Evolutionary conservation across 2,797 vertebrate genomes (phyloP).

Genomic region (Lutjanus campechanus): DNA sequence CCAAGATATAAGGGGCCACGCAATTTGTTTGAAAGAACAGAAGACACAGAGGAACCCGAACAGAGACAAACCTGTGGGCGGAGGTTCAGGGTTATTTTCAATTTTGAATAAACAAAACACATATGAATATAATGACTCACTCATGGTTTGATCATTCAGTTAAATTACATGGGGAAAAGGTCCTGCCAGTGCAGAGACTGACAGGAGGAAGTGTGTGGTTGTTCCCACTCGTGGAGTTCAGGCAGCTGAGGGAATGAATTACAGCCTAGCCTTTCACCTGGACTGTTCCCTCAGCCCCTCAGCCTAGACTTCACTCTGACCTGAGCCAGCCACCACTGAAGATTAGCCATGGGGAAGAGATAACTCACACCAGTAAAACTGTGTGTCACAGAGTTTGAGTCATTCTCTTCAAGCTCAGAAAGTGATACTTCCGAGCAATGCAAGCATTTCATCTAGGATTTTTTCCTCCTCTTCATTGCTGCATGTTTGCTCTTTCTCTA

Average conservation of each 20-base stretch:
- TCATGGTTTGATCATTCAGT: constrained; percentile 47
- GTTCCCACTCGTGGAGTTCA: constrained; percentile 40
- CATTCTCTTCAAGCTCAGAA: constrained; percentile 38
- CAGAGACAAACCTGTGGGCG: neutral
- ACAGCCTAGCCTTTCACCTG: constrained; percentile 61
- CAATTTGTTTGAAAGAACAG: constrained; percentile 7
- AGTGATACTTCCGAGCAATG: constrained; percentile 34
- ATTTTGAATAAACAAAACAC: constrained; percentile 50
- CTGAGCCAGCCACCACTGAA: constrained; percentile 51
- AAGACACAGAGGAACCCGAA: constrained; percentile 1
- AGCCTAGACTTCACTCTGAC: constrained; percentile 60
- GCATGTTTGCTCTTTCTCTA: neutral
- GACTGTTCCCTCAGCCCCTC: constrained; percentile 45
- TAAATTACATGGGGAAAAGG: constrained; percentile 26
- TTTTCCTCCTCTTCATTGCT: neutral
- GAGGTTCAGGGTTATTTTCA: constrained; percentile 37
- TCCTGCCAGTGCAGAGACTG: constrained; percentile 30
- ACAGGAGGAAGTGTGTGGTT: constrained; percentile 40
- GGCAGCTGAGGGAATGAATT: constrained; percentile 56
- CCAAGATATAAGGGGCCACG: neutral
- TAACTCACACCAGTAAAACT: constrained; percentile 66
- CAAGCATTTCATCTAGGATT: neutral
- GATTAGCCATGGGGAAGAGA: constrained; percentile 56
- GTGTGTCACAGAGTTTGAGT: constrained; percentile 57
- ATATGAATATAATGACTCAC: constrained; percentile 65